Evolutionary conservation across 2,888 invertebrate species (phyloP).

Genomic region (Heterodera filipjevi): DNA sequence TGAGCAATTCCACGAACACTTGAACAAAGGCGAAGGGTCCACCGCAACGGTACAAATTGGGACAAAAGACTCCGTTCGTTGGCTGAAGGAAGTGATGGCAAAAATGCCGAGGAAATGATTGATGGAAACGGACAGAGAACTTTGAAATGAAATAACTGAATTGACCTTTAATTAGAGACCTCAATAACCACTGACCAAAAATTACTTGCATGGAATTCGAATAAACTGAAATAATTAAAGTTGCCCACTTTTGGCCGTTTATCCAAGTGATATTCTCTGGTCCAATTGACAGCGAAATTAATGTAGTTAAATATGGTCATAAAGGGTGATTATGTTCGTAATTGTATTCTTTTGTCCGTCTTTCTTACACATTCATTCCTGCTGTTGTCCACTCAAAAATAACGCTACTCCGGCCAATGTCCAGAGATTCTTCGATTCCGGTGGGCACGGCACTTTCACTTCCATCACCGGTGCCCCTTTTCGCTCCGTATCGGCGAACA

Average conservation of each 20-base stretch:
- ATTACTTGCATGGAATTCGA: too few relatives aligned
- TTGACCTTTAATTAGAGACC: too few relatives aligned
- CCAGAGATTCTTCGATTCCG: conserved; percentile 38
- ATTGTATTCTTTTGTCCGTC: too few relatives aligned
- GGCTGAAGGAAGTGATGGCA: conserved; percentile 4
- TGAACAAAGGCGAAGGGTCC: neutral
- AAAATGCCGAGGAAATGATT: neutral
- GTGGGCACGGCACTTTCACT: conserved; percentile 41
- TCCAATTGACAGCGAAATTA: too few relatives aligned
- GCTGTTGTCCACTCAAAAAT: conserved; percentile 30
- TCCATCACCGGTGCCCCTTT: conserved; percentile 34
- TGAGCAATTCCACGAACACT: neutral
- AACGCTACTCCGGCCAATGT: conserved; percentile 47
- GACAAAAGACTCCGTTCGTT: neutral
- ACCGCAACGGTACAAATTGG: neutral
- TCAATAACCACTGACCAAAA: too few relatives aligned
- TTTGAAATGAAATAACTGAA: neutral
- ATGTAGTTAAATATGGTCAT: too few relatives aligned
- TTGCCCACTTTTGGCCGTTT: too few relatives aligned
- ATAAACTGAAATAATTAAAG: too few relatives aligned
- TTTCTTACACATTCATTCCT: conserved; percentile 17
- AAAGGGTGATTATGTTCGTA: too few relatives aligned
- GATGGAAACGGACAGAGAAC: neutral
- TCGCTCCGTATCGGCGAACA: conserved; percentile 41
- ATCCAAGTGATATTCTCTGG: too few relatives aligned